Evolutionary conservation across 35 echinoderm and acorn worm species (phyloP).

Genomic region (Heliocidaris tuberculata): DNA sequence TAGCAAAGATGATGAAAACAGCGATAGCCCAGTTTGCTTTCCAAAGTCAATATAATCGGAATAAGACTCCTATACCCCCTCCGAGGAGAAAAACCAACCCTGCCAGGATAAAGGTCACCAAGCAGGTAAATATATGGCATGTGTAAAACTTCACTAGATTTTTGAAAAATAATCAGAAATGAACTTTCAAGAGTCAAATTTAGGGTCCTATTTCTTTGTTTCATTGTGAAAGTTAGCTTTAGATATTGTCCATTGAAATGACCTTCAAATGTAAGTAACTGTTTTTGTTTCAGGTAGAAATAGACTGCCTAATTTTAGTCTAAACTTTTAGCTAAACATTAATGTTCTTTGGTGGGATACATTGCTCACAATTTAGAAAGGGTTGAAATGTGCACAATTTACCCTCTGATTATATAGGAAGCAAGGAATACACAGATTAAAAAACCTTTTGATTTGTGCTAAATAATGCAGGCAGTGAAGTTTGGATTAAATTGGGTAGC

Average conservation of each 20-base stretch:
- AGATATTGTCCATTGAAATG: neutral
- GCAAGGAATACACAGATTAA: too few species aligned
- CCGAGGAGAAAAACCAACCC: slow-evolving; percentile 23
- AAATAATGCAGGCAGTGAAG: too few species aligned
- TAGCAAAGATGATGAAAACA: slow-evolving; percentile 22
- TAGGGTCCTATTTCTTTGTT: neutral
- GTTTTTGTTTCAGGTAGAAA: too few species aligned
- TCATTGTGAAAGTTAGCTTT: neutral
- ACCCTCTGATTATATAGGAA: too few species aligned
- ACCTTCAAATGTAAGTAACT: neutral
- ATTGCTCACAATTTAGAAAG: too few species aligned
- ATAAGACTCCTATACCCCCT: slow-evolving; percentile 14
- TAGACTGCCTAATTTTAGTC: too few species aligned
- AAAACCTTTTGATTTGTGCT: too few species aligned
- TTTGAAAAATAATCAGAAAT: neutral
- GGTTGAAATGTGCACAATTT: too few species aligned
- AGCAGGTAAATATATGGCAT: neutral
- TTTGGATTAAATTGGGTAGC: too few species aligned
- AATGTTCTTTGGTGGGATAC: too few species aligned
- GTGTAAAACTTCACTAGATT: neutral
- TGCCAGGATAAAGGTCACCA: neutral
- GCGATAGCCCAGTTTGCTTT: slow-evolving; percentile 28
- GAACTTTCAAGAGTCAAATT: neutral
- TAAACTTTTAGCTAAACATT: too few species aligned
- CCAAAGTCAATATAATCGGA: slow-evolving; percentile 21